Evolutionary conservation across 2,888 invertebrate genomes (phyloP).

Genomic region (Orthosia gothica): DNA sequence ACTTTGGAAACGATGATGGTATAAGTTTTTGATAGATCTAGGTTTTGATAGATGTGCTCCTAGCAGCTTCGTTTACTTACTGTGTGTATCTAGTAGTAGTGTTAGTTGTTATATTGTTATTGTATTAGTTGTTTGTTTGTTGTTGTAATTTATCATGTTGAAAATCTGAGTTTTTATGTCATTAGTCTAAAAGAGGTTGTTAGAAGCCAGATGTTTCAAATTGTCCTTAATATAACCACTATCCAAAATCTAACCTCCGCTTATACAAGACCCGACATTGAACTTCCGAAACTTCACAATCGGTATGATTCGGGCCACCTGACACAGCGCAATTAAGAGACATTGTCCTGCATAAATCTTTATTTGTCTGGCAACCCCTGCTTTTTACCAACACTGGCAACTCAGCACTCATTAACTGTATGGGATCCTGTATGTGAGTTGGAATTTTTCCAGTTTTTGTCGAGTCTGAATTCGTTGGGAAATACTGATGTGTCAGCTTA

Average conservation of each 20-base stretch:
- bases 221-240: not conserved
- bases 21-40: slow-evolving; percentile 42
- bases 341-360: slow-evolving; percentile 81
- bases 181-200: not conserved
- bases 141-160: not conserved
- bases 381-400: slow-evolving; percentile 71
- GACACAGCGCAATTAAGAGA: slow-evolving; percentile 79
- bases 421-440: slow-evolving; percentile 57
- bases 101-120: no score
- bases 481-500: slow-evolving; percentile 49
- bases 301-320: slow-evolving; percentile 67
- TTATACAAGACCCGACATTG: slow-evolving; percentile 31
- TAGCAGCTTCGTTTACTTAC: not conserved
- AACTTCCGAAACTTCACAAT: slow-evolving; percentile 54
- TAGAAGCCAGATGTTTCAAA: slow-evolving; percentile 1
- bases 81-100: not conserved
- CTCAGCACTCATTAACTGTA: slow-evolving; percentile 67
- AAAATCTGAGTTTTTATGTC: not conserved
- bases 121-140: no score
- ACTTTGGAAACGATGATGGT: slow-evolving; percentile 45
- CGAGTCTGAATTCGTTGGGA: slow-evolving; percentile 28
- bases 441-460: slow-evolving; percentile 57
- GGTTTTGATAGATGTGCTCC: slow-evolving; percentile 16
- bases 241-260: not conserved
- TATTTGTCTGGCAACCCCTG: slow-evolving; percentile 74